Conservation (phyloP, 2,797 vertebrate genomes). For the Pangasius sanitwongsei region DNA sequence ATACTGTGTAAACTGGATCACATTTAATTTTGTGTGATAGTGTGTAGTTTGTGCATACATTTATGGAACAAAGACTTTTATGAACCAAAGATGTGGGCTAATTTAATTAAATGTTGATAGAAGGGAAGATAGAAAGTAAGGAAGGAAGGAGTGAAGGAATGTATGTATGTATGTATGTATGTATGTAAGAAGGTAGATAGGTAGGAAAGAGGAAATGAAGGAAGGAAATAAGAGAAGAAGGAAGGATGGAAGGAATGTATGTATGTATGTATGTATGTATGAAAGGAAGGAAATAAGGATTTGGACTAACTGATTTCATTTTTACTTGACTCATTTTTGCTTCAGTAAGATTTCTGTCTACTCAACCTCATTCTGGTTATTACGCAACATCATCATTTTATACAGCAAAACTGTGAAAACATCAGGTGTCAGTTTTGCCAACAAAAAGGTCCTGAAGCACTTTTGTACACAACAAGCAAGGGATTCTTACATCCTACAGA, state of each 20-base stretch:
- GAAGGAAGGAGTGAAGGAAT: background rate
- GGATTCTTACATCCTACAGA: background rate
- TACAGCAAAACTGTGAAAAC: background rate
- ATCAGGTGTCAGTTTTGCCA: background rate
- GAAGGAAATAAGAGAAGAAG: background rate
- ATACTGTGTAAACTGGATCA: background rate
- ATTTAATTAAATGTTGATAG: background rate
- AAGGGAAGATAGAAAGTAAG: background rate
- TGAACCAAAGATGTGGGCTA: background rate
- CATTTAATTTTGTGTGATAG: background rate
- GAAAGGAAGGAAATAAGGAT: background rate
- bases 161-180: too few species aligned
- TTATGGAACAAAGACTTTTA: background rate
- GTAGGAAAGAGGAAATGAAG: background rate
- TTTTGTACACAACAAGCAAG: background rate
- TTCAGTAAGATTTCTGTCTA: background rate
- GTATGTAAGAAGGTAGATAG: too few species aligned
- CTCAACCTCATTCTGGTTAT: background rate
- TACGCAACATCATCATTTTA: background rate
- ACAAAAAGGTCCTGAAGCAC: background rate
- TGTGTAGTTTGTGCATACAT: background rate
- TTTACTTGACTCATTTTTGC: background rate
- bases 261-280: background rate
- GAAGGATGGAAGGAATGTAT: background rate
- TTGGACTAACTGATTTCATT: background rate